Base-by-base conservation (phyloP, 92 coral and sea anemone species). In the Parazoanthus swiftii region DNA sequence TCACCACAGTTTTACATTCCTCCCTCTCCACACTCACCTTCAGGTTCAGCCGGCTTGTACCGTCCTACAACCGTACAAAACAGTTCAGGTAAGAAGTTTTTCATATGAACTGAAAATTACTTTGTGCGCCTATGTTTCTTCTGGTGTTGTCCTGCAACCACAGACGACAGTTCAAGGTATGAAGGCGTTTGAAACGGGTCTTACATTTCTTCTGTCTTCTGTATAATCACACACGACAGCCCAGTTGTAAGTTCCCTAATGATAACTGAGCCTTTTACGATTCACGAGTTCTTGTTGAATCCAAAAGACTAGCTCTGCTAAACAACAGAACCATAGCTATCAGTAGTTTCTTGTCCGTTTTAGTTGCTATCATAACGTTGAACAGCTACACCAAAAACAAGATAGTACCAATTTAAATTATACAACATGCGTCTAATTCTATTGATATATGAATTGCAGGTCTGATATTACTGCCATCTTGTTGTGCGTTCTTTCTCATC, bases 381-480 rank as follows among this genome's bases (percentile, higher is more conserved):
- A 8, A 51, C 58, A 51, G 58, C 11, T 51, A 9, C 58, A 51
- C 58, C 2, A 9, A 51, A 15, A 8, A 29, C 58, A 51, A 51
- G 16, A 51, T 51, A 51, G 2, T 51, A 51, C 58, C 9, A 51
- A 51, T 15, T 51, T 39, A 77, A 43, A 16, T 43, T 37, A 2
- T 29, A 13, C 25, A 76, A 14, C n/a, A 23, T 76, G 9, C 21
- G 44, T 23, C 48, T 21, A 79, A 10, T 66, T 54, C 3, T 20
- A 1, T 2, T 20, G 54, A 29, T 10, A 83, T 35, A 7, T 36
- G 18, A 66, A 8, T 92, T 90, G 50, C 81, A 93, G 97, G 77
- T 93, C 92, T 36, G 99, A 96, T 74, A 91, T 96, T 90, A 96
- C 99, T 3, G 92, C 95, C 51, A 85, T 96, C 54, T 66, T 96